Base-by-base conservation (phyloP, 2,888 invertebrate genomes). In the Aproaerema taeniolella region DNA sequence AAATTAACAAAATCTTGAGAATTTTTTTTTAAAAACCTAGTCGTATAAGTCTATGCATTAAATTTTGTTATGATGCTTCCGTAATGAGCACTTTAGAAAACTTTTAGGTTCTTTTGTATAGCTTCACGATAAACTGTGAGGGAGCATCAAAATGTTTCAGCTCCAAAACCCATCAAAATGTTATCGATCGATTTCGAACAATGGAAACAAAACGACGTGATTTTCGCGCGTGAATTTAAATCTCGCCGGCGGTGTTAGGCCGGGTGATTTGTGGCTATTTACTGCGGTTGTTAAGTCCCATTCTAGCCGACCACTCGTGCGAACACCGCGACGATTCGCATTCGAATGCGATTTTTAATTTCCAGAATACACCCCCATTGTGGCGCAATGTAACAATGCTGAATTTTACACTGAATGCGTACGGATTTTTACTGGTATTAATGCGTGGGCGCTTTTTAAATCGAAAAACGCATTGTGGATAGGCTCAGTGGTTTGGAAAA, bases 201-300 rank as follows among this genome's bases (percentile, higher is more conserved):
- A 61, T 61, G 76, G 57, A 59, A 56, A 70, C 65, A 41, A 42
- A 52, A 44, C 30, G 31, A 49, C 54, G 58, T 64, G 58, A 77
- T 66, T 72, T 66, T 71, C 66, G 67, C 67, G 71, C 74, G 78
- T 71, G 70, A 83, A 83, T 85, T 82, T 77, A 81, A 85, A 85
- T 78, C 73, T 74, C 78, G 80, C 79, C 77, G 62, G 63, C 71
- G 68, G 83, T 67, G 82, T 82, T 82, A 81, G 81, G 69, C 75
- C 59, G 63, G 57, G 81, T 85, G 85, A 86, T 86, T 86, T 86
- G 85, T 83, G 85, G 85, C 80, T 86, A 83, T 83, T 83, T 83
- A 82, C 81, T 69, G 72, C 79, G 80, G 74, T 69, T 75, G 81
- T 85, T 83, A 81, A 79, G 73, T 79, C 78, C 83, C 82, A 83